phyloP scores from a whole-genome alignment of 1,140 invertebrate genomes.

The Zaprionus tsacasi region DNA sequence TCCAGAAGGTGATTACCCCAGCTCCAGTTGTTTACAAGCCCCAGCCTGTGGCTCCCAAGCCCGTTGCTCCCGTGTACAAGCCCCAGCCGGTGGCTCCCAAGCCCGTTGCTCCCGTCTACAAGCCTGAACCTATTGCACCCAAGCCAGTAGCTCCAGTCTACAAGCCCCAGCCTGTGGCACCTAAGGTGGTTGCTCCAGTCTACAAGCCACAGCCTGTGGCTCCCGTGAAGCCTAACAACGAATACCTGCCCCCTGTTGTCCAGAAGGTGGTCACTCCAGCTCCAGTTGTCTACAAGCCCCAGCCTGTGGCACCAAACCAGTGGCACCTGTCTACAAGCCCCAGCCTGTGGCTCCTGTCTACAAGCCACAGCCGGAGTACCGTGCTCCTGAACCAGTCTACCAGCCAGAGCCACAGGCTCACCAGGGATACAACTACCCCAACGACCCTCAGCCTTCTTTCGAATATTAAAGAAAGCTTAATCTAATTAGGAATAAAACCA shows the following conservation, averaged over 20 bases:
- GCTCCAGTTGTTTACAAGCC: slow-evolving; percentile 30
- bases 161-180: slow-evolving; percentile 28
- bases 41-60: slow-evolving; percentile 10
- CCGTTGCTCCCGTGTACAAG: slow-evolving; percentile 6
- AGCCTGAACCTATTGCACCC: slow-evolving; percentile 15
- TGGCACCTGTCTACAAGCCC: slow-evolving; percentile 26
- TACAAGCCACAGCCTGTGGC: slow-evolving; percentile 19
- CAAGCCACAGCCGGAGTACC: slow-evolving; percentile 13
- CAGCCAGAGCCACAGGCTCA: slow-evolving; percentile 32
- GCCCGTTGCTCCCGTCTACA: neutral
- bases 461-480: slow-evolving; percentile 54
- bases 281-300: slow-evolving; percentile 15
- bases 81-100: too few relatives aligned
- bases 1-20: slow-evolving; percentile 10
- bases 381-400: slow-evolving; percentile 1
- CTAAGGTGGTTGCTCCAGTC: slow-evolving; percentile 24
- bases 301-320: slow-evolving; percentile 16
- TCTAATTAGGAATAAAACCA: slow-evolving; percentile 55
- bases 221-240: slow-evolving; percentile 23
- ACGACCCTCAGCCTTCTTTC: slow-evolving; percentile 78
- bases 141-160: neutral
- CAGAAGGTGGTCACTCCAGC: slow-evolving; percentile 7
- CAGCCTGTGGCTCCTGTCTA: slow-evolving; percentile 15
- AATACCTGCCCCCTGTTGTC: slow-evolving; percentile 27
- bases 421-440: slow-evolving; percentile 76